Conservation (phyloP, 2,797 vertebrate genomes). For the Lophius americanus region DNA sequence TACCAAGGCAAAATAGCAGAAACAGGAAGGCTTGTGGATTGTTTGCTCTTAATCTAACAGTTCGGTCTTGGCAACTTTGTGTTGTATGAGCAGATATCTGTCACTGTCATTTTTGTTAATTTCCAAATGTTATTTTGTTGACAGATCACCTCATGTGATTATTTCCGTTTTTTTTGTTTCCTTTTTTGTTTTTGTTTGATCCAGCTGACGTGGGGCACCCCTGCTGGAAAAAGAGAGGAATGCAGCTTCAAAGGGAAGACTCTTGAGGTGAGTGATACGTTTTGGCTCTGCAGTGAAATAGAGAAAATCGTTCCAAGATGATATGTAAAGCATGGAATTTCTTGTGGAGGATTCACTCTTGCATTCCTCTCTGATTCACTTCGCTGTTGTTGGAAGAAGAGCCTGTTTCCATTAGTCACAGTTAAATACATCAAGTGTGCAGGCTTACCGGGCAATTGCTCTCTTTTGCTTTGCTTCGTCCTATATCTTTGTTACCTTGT, state of each 20-base stretch:
- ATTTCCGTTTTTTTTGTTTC: constrained; percentile 23
- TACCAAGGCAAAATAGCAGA: not conserved
- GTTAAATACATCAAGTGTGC: constrained; percentile 62
- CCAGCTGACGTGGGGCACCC: constrained; percentile 89
- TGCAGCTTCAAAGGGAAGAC: constrained; percentile 95
- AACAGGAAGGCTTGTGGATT: not conserved
- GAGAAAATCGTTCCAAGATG: constrained; percentile 7
- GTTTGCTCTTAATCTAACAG: not conserved
- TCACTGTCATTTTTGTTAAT: not conserved
- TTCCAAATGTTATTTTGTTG: not conserved
- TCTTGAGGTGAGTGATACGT: constrained; percentile 81
- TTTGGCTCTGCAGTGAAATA: constrained; percentile 4
- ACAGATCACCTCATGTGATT: not conserved
- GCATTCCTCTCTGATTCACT: constrained; percentile 4
- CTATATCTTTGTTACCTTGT: constrained; percentile 55
- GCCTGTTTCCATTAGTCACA: constrained; percentile 47
- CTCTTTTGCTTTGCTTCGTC: constrained; percentile 15
- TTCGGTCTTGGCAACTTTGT: not conserved
- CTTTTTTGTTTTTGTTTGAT: constrained; percentile 41
- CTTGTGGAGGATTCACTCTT: not conserved
- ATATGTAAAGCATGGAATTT: not conserved
- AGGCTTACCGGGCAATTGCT: constrained; percentile 48
- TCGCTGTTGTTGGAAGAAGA: constrained; percentile 17
- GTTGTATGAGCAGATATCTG: not conserved
- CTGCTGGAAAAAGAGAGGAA: constrained; percentile 88